Evolutionary conservation across 2,888 invertebrate genomes (phyloP).

Genomic region (Acronicta leporina): DNA sequence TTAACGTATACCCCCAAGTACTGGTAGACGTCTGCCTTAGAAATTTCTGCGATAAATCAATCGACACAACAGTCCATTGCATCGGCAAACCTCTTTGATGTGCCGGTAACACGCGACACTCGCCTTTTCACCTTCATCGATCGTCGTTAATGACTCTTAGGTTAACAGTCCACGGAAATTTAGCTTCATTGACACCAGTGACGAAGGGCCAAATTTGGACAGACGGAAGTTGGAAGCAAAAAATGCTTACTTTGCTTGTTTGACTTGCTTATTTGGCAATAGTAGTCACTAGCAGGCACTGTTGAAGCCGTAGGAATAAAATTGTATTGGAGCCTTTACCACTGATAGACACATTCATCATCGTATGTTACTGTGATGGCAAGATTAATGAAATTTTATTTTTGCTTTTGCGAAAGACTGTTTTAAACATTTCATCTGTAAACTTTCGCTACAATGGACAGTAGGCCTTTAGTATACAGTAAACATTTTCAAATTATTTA

Average conservation of each 20-base stretch:
- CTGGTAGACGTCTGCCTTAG: constrained; percentile 6
- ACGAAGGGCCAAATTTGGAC: too few species aligned
- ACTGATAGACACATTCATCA: too few species aligned
- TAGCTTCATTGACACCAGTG: background rate
- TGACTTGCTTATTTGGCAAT: background rate
- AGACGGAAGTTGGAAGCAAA: too few species aligned
- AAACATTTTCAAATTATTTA: background rate
- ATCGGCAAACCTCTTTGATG: constrained; percentile 36
- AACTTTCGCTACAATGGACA: background rate
- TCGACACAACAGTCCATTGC: constrained; percentile 19
- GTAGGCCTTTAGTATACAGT: background rate
- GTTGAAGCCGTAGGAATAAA: too few species aligned
- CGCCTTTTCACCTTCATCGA: constrained; percentile 38
- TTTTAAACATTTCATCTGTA: too few species aligned
- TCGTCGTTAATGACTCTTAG: constrained; percentile 30
- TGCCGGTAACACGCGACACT: constrained; percentile 40
- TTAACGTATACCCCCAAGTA: constrained; percentile 4
- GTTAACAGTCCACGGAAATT: constrained; percentile 9
- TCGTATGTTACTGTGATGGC: too few species aligned
- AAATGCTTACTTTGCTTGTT: background rate
- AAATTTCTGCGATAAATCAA: constrained; percentile 45
- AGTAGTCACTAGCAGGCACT: too few species aligned
- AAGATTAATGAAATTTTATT: too few species aligned
- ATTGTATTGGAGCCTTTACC: too few species aligned
- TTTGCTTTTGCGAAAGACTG: too few species aligned